A percentile compares a stretch with the other conserved stretches of the same genome.
Evolutionary conservation across 2,113 vertebrate species (phyloP).

Genomic region (Myiagra hebetior): DNA sequence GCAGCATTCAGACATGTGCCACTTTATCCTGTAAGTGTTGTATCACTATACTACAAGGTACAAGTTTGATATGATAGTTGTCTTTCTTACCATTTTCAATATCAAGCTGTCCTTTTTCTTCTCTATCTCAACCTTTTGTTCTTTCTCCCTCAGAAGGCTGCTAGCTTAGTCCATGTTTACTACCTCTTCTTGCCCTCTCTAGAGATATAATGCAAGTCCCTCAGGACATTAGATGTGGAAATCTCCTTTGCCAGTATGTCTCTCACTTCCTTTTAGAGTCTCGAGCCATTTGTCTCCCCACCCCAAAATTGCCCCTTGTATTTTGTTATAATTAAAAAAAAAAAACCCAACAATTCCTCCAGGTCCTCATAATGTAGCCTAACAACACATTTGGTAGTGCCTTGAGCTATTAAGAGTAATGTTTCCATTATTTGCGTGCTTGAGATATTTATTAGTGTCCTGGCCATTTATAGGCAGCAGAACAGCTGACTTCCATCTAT

Average conservation of each 20-base stretch:
- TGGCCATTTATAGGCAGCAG: background rate
- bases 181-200: background rate
- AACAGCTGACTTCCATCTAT: background rate
- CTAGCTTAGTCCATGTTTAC: background rate
- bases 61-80: background rate
- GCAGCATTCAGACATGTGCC: background rate
- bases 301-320: background rate
- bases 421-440: background rate
- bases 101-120: background rate
- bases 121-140: background rate
- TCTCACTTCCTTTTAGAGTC: background rate
- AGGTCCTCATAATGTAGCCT: background rate
- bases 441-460: background rate
- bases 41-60: background rate
- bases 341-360: background rate
- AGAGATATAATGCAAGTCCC: background rate
- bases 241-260: background rate
- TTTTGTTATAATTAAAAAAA: background rate
- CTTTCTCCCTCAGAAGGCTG: background rate
- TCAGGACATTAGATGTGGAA: background rate
- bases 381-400: background rate
- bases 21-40: background rate
- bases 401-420: background rate
- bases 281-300: background rate
- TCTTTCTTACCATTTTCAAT: background rate